phyloP scores from a whole-genome alignment of 2,888 invertebrate genomes.

The Tyria jacobaeae region DNA sequence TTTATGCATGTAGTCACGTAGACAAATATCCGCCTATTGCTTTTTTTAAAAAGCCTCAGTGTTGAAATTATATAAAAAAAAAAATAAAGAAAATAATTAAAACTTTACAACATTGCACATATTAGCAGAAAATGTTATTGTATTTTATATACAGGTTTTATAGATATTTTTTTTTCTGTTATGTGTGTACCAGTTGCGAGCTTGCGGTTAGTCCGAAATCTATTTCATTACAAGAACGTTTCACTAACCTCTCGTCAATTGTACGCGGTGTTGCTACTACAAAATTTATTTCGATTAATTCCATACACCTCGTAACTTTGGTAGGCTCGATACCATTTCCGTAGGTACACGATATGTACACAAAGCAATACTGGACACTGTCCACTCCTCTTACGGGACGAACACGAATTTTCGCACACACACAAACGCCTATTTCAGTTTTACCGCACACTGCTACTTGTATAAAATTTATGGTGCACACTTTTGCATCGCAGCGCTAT shows the following conservation, averaged over 20 bases:
- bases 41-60: conserved; percentile 10
- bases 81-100: background rate
- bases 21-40: background rate
- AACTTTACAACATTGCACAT: conserved; percentile 23
- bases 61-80: conserved; percentile 12
- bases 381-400: conserved; percentile 76
- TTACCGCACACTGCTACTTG: conserved; percentile 81
- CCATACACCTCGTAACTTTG: conserved; percentile 59
- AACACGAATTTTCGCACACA: conserved; percentile 83
- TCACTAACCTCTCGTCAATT: conserved; percentile 66
- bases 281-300: conserved; percentile 80
- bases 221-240: conserved; percentile 66
- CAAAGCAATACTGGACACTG: conserved; percentile 79
- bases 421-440: conserved; percentile 72
- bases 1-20: background rate
- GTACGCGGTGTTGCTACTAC: conserved; percentile 56
- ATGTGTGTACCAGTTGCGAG: conserved; percentile 1
- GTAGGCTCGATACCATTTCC: conserved; percentile 68
- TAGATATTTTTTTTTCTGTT: conserved; percentile 21
- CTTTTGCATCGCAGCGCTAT: conserved; percentile 78
- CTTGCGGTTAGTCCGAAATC: conserved; percentile 52
- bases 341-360: conserved; percentile 69
- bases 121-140: conserved; percentile 11
- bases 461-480: conserved; percentile 86
- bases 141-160: conserved; percentile 17